A percentile compares a stretch with the other conserved stretches of the same genome.
These are phyloP conservation scores for Drosophila pallidifrons DNA, from an alignment of 1,140 invertebrate genomes.

Conservation along the genomic window DNA sequence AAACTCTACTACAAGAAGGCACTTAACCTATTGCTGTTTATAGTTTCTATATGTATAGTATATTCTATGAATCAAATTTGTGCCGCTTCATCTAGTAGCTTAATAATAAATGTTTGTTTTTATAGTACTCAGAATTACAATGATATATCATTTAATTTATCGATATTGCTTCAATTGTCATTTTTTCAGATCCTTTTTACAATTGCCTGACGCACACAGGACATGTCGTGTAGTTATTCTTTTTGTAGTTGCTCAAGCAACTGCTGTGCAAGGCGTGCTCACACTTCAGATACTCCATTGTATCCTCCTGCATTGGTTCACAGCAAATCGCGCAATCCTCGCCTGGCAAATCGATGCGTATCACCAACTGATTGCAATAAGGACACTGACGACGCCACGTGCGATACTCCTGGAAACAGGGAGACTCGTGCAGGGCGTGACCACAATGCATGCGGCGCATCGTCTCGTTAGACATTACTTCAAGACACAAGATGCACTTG, in stretches of 20 bases:
- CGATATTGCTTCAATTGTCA: slow-evolving; percentile 17
- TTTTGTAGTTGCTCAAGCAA: slow-evolving; percentile 26
- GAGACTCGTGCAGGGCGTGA: slow-evolving; percentile 52
- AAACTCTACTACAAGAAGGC: slow-evolving; percentile 16
- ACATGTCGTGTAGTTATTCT: slow-evolving; percentile 1
- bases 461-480: neutral
- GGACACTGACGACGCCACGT: slow-evolving; percentile 33
- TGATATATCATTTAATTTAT: slow-evolving; percentile 1
- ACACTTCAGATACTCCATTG: slow-evolving; percentile 43
- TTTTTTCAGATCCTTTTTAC: neutral
- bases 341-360: slow-evolving; percentile 12
- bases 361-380: slow-evolving; percentile 24
- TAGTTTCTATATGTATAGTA: slow-evolving; percentile 6
- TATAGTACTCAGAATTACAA: neutral
- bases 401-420: slow-evolving; percentile 38
- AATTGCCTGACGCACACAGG: slow-evolving; percentile 36
- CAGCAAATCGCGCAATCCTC: slow-evolving; percentile 55
- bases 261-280: slow-evolving; percentile 46
- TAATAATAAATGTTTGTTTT: slow-evolving; percentile 18
- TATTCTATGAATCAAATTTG: slow-evolving; percentile 21
- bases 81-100: slow-evolving; percentile 4
- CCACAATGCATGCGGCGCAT: slow-evolving; percentile 50
- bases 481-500: slow-evolving; percentile 39
- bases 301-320: slow-evolving; percentile 1
- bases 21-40: slow-evolving; percentile 18